phyloP scores from a whole-genome alignment of 2,113 vertebrate species.

The Neofelis nebulosa region DNA sequence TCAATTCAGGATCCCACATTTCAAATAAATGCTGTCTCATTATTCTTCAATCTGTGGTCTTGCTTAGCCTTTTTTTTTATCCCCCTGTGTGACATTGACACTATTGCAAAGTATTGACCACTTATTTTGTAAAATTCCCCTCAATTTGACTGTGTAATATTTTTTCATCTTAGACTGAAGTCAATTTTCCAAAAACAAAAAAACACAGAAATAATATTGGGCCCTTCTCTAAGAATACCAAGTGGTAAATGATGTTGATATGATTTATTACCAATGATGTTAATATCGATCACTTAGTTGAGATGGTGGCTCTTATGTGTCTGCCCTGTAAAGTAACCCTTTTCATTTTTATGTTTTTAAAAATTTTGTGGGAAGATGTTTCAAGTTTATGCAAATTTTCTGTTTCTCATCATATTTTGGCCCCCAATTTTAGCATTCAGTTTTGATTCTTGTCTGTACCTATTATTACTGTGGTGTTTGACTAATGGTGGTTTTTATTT shows the following conservation, averaged over 20 bases:
- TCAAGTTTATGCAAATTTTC: not conserved
- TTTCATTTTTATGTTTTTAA: not conserved
- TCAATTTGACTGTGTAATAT: not conserved
- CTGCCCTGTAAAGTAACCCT: not conserved
- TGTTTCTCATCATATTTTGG: not conserved
- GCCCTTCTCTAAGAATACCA: not conserved
- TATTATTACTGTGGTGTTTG: not conserved
- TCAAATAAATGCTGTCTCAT: not conserved
- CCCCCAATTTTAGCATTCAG: not conserved
- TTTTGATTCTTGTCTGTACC: not conserved
- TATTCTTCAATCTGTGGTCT: not conserved
- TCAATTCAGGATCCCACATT: not conserved
- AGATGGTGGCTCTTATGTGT: not conserved
- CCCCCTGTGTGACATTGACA: not conserved
- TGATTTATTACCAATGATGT: not conserved
- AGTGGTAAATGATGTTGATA: not conserved
- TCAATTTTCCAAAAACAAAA: not conserved
- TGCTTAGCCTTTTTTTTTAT: not conserved
- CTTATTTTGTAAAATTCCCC: not conserved
- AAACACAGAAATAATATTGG: not conserved
- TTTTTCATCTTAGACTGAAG: not conserved
- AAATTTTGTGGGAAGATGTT: not conserved
- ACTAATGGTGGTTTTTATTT: not conserved
- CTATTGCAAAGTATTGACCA: not conserved
- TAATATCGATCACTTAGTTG: not conserved